phyloP scores from a whole-genome alignment of 2,797 vertebrate genomes.

The Pipistrellus pygmaeus region DNA sequence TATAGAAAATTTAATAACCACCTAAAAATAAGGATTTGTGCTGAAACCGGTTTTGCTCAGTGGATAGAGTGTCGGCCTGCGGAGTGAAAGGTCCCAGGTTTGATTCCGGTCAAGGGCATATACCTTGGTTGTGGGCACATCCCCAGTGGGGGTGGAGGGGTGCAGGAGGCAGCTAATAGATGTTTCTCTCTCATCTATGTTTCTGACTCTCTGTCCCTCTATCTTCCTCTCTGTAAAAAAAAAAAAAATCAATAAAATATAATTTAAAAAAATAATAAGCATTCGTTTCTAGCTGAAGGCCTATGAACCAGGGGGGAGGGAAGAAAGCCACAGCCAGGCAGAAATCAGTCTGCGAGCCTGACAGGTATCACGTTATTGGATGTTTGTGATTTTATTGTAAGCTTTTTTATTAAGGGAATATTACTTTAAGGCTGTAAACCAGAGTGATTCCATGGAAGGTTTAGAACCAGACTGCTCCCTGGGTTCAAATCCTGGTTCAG shows the following conservation, averaged over 20 bases:
- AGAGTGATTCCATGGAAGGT: background rate
- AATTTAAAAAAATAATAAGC: background rate
- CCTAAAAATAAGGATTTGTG: constrained; percentile 44
- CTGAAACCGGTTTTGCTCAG: too few relatives aligned
- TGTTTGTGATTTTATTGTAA: background rate
- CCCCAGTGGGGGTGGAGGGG: too few relatives aligned
- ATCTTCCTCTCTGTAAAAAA: too few relatives aligned
- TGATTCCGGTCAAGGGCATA: too few relatives aligned
- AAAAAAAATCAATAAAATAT: too few relatives aligned
- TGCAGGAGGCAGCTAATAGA: too few relatives aligned
- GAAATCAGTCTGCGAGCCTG: background rate
- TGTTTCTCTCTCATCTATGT: too few relatives aligned
- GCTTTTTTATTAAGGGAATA: background rate
- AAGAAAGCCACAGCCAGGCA: background rate
- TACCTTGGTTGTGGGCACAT: too few relatives aligned
- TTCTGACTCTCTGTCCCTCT: too few relatives aligned
- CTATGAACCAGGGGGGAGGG: background rate
- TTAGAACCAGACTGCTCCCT: background rate
- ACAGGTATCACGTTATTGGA: background rate
- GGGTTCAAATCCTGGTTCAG: background rate
- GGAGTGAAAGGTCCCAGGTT: too few relatives aligned
- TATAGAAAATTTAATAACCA: constrained; percentile 70
- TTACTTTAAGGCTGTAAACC: background rate
- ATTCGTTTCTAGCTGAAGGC: constrained; percentile 41
- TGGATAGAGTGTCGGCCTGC: too few relatives aligned